Evolutionary conservation across 2,797 vertebrate species (phyloP), one percentile per base, ranked within the genome.

Genomic region (Periparus ater): DNA sequence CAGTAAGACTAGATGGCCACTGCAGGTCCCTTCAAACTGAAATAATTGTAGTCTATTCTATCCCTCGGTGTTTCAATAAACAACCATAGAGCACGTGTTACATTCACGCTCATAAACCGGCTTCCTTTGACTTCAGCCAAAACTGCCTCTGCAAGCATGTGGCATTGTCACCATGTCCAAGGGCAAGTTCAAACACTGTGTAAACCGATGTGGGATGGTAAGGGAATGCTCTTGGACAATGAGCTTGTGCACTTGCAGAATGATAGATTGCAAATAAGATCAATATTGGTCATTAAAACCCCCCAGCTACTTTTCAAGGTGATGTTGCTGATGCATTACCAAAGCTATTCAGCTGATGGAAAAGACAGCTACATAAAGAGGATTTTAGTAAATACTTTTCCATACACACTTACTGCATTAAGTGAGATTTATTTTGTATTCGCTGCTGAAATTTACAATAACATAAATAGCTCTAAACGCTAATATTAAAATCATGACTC

Each of bases 331-430:
- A 91, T 94, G 63, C 73, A 95, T 88, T 94, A 70, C 19, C 22
- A n/a, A 92, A 84, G 79, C 76, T 88, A 63, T 92, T 91, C 51
- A 83, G 32, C 50, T 48, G 38, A 91, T 92, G 71, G 83, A 95
- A 93, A 95, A 85, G 90, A 66, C 87, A 73, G 84, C 85, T 94
- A 44, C 55, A 60, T 81, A 60, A 73, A 90, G 77, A 93, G 14
- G 54, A 94, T 86, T 96, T 97, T 91, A 95, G 74, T 88, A 92
- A 95, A 63, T 91, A 27, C 45, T 91, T 96, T 92, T 95, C 71
- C 30, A 58, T 85, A 42, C 2, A 7, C 74, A 72, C 32, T 94
- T 74, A 92, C 40, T 93, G 42, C 85, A 85, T 96, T 95, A 91
- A 57, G 54, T 78, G 75, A 88, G 86, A 92, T 97, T 96, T 97